phyloP scores from a whole-genome alignment of 2,113 vertebrate species.

The Genyomyrus donnyi region DNA sequence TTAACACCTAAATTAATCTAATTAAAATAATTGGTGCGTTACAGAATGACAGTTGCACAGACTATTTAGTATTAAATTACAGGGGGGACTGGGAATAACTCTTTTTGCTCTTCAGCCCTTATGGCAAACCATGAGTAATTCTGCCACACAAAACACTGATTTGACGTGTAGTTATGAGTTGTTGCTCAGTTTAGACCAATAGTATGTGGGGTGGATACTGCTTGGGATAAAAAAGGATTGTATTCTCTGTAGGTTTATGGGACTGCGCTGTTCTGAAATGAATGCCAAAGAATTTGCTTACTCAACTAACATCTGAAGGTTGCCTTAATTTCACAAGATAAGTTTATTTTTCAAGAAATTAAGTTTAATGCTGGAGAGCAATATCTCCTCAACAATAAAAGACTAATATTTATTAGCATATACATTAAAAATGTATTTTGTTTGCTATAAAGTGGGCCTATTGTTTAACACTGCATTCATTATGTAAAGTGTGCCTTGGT shows the following conservation, averaged over 20 bases:
- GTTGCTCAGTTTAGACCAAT: background rate
- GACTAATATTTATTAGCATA: background rate
- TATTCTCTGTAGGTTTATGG: background rate
- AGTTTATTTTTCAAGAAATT: background rate
- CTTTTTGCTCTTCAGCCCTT: background rate
- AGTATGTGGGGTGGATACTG: background rate
- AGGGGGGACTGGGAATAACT: too few relatives aligned
- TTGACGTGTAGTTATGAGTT: background rate
- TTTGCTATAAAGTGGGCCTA: background rate
- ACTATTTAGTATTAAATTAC: background rate
- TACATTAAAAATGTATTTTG: background rate
- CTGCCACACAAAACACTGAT: background rate
- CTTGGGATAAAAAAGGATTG: background rate
- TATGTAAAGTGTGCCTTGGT: background rate
- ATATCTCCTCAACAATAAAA: background rate
- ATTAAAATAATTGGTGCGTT: background rate
- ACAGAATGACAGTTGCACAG: background rate
- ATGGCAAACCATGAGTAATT: background rate
- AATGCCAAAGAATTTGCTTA: constrained; percentile 18
- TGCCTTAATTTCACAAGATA: constrained; percentile 21
- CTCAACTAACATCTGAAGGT: constrained; percentile 2
- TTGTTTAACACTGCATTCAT: background rate
- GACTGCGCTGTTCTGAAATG: background rate
- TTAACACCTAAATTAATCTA: background rate
- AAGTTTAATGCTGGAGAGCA: background rate